Percentiles rank a stretch among this genome's conserved stretches.
Evolutionary conservation across 30 jellyfish, hydroid and myxozoan species (phyloP).

Genomic region (Nemopilema nomurai): DNA sequence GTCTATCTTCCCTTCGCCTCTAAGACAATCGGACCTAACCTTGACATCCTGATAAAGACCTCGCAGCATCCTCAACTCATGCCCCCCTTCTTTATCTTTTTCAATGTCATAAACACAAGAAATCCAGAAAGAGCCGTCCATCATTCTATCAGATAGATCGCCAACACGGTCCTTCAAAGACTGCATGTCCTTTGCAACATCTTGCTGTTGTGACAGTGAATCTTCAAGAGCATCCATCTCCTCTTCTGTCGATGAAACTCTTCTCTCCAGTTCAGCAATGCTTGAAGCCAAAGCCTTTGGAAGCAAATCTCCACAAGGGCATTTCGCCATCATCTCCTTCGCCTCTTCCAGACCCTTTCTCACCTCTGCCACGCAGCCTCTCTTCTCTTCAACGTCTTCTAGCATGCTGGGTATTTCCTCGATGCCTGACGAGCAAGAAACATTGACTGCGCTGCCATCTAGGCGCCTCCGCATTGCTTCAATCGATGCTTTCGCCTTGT

Average conservation of each 20-base stretch:
- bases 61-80: background rate
- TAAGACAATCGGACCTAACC: background rate
- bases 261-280: background rate
- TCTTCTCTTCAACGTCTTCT: background rate
- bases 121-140: background rate
- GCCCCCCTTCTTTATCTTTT: background rate
- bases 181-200: background rate
- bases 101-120: background rate
- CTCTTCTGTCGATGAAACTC: background rate
- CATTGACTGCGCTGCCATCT: background rate
- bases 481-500: background rate
- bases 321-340: background rate
- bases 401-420: background rate
- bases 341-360: background rate
- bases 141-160: background rate
- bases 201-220: background rate
- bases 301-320: background rate
- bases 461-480: background rate
- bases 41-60: background rate
- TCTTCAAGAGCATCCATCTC: background rate
- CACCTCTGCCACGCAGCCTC: background rate
- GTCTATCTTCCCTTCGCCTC: background rate
- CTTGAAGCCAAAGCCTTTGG: background rate
- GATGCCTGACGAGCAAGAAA: background rate
- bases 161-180: background rate